Base-by-base conservation (phyloP, 37 sponge, comb jelly and placozoan species). In the Halisarca cf. caerulea region DNA sequence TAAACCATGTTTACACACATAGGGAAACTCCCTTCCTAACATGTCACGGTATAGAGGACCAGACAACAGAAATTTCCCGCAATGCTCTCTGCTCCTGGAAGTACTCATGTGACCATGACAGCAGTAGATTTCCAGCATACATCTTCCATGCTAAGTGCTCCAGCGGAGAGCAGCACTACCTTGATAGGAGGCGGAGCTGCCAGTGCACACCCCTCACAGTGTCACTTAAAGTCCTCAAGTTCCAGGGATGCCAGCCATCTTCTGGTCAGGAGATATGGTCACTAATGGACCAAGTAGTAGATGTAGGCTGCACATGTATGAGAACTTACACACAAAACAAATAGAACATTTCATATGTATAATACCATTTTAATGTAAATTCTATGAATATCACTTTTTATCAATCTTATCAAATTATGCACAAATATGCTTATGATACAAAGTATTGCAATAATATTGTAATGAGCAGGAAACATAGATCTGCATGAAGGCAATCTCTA, bases 21-120 rank as follows among this genome's bases (percentile, higher is more conserved):
- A 5, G 64, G 64, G 64, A 68, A 30, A 68, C 69, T 3, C 69
- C 15, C 35, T 68, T 34, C 4, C n/a, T 17, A 27, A 7, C 69
- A 8, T 68, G 69, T 30, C 69, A 30, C 6, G 15, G 64, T 61
- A 23, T 28, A 2, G 4, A 1, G 17, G 35, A 68, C 1, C 15
- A 34, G 34, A 0, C 1, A 1, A 27, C 32, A 28, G 15, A 27
- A n/a, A 8, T 17, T 34, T 68, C 35, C 69, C 15, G 30, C 24
- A 18, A 30, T 3, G 69, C 69, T 4, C 33, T 39, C 25, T 86
- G 86, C 58, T 25, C 44, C 27, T 88, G 89, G 89, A 66, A 58
- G 5, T 92, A 88, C 47, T 37, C 33, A 27, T 88, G 88, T 38
- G 92, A 92, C 73, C 83, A 92, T 55, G 55, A 86, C 80, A 79